phyloP scores from a whole-genome alignment of 2,113 vertebrate genomes.

The Ciconia boyciana region DNA sequence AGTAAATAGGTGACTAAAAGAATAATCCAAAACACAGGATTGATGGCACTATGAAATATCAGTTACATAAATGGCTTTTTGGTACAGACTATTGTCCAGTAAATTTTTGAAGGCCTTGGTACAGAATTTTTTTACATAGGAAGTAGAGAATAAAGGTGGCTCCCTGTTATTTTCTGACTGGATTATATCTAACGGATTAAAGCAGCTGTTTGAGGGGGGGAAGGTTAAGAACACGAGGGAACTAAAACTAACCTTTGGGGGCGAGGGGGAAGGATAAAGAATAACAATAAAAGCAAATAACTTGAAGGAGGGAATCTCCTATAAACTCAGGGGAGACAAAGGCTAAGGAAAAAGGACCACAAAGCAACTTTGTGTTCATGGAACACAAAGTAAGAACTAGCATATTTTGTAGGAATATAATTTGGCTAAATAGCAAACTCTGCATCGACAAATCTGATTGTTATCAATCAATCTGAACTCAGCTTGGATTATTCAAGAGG shows the following conservation, averaged over 20 bases:
- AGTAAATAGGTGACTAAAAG: not conserved
- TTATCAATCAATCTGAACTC: not conserved
- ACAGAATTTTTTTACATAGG: not conserved
- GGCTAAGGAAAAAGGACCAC: not conserved
- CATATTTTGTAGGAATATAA: not conserved
- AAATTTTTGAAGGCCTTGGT: not conserved
- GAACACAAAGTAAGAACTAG: not conserved
- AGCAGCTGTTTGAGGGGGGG: not conserved
- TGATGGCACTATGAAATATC: not conserved
- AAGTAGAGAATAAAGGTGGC: not conserved
- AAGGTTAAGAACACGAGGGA: not conserved
- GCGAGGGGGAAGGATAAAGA: not conserved
- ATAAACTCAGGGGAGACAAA: not conserved
- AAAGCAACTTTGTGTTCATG: not conserved
- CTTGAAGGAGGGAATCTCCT: not conserved
- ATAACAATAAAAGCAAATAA: not conserved
- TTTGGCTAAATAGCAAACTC: not conserved
- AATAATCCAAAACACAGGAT: not conserved
- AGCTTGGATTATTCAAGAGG: not conserved
- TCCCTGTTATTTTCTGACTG: too few relatives aligned
- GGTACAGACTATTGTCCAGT: not conserved
- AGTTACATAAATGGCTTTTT: not conserved
- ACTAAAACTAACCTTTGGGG: not conserved
- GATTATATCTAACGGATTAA: not conserved
- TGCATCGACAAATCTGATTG: not conserved